These are phyloP conservation scores for Triplophysa siluroides DNA, from an alignment of 2,113 vertebrate species.

Conservation along the genomic window DNA sequence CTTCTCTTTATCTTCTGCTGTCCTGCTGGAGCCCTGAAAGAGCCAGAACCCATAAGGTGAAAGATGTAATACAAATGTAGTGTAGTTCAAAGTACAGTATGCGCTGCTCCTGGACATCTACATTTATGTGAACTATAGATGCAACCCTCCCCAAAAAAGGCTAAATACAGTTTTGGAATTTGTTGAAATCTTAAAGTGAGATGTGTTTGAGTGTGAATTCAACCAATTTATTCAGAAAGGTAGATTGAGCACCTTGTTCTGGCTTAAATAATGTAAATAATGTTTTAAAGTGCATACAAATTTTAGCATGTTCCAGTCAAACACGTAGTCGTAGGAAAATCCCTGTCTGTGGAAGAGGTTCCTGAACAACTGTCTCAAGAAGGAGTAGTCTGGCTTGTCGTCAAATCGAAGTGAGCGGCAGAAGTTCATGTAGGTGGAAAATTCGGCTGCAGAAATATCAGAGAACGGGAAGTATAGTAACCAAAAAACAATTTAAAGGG, in stretches of 20 bases:
- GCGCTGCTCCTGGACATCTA: too few relatives aligned
- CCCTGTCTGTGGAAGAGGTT: constrained; percentile 98
- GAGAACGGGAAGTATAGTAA: not conserved
- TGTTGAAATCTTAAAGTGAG: too few relatives aligned
- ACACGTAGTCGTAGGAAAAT: constrained; percentile 97
- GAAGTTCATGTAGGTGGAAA: constrained; percentile 97
- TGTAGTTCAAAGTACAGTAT: too few relatives aligned
- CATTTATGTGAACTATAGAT: too few relatives aligned
- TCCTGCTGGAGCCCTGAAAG: constrained; percentile 87
- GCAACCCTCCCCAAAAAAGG: too few relatives aligned
- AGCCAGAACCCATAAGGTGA: not conserved
- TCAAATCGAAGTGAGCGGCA: constrained; percentile 96
- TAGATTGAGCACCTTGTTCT: not conserved
- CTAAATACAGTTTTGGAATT: too few relatives aligned
- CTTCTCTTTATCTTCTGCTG: constrained; percentile 89
- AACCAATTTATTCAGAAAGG: not conserved
- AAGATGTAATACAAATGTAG: not conserved
- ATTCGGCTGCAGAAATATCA: constrained; percentile 79
- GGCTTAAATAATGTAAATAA: not conserved
- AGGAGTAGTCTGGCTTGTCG: constrained; percentile 96
- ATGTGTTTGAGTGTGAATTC: not conserved
- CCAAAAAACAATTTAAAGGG: not conserved
- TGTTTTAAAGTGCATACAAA: constrained; percentile 80
- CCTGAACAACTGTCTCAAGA: constrained; percentile 93
- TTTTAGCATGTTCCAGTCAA: constrained; percentile 99